Evolutionary conservation across 1,140 invertebrate genomes (phyloP).

Genomic region (Drosophila repletoides): DNA sequence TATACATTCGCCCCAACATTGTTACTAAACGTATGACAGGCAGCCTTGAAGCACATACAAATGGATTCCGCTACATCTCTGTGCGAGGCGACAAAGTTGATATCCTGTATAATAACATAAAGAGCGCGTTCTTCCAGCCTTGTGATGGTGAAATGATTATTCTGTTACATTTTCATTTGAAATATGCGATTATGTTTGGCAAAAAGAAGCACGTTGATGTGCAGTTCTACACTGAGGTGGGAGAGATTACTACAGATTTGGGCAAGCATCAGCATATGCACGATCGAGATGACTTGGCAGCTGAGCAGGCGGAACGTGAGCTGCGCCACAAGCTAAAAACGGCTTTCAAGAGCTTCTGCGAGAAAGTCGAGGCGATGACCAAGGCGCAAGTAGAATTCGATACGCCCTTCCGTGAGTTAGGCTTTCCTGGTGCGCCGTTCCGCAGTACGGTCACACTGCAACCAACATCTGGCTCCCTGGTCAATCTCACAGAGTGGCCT

Average conservation of each 20-base stretch:
- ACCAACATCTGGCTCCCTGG: conserved; percentile 97
- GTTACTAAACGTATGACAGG: conserved; percentile 98
- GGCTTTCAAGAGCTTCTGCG: conserved; percentile 99
- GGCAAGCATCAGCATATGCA: conserved; percentile 99
- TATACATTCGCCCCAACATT: conserved; percentile 99
- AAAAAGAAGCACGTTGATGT: conserved; percentile 99
- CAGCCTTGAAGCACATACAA: conserved; percentile 96
- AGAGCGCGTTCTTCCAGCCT: conserved; percentile 99
- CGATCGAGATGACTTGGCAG: conserved; percentile 98
- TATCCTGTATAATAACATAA: conserved; percentile 99
- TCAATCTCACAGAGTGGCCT: conserved; percentile 99
- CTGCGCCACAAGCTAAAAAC: conserved; percentile 97
- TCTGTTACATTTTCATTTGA: conserved; percentile 98
- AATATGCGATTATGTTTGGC: conserved; percentile 99
- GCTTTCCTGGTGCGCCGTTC: conserved; percentile 98
- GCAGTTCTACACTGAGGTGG: conserved; percentile 99
- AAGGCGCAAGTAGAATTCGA: conserved; percentile 99
- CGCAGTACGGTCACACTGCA: conserved; percentile 97
- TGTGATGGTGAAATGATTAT: conserved; percentile 99
- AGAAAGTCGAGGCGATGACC: conserved; percentile 97
- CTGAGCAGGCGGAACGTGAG: conserved; percentile 99
- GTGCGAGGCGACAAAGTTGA: conserved; percentile 99
- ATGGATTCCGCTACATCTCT: conserved; percentile 99
- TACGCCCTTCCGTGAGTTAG: conserved; percentile 98
- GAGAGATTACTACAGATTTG: conserved; percentile 99